Evolutionary conservation across 2,888 invertebrate genomes (phyloP), one percentile per base, ranked within the genome.

Genomic region (Adineta ricciae): DNA sequence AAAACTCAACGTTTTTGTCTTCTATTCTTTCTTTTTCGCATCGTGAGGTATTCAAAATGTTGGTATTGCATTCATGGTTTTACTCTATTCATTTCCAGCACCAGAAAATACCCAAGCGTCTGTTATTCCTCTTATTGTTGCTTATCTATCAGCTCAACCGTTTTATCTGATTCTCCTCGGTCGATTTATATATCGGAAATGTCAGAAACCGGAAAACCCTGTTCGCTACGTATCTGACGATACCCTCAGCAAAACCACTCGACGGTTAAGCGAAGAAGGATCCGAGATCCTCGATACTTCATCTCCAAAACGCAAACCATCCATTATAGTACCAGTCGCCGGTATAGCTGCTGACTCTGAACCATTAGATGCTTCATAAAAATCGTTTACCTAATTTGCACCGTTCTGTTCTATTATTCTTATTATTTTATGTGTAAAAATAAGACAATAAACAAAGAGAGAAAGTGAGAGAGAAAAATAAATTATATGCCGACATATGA

Each of bases 1-100:
- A 64, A 32, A 4, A 16, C 64, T 32, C 2, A 32, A 32, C 32
- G 32, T 64, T 64, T 32, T 27, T 19, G 19, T 19, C 64, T 32
- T 32, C 64, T 32, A 64, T 64, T 64, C 7, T 46, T 8, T 46
- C 11, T 46, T 46, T 46, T n/a, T n/a, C n/a, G n/a, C 8, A 46
- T 46, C 11, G 5, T 46, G 11, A 64, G 64, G 64, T 1, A 72
- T 84, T 64, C 84, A 84, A 84, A 86, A 86, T 84, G 41, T 86
- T 49, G 84, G 86, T 27, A 84, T 86, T n/a, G 86, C 83, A 24
- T 84, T 84, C 84, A 73, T 86, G 72, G 49, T 84, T 36, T 50
- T 86, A 83, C 82, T 50, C 36, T 78, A 54, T 41, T 84, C 84
- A 38, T 83, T 86, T n/a, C 86, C 84, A n/a, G n/a, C 72, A 46